Evolutionary conservation across 2,113 vertebrate species (phyloP).

Genomic region (Chionis minor): DNA sequence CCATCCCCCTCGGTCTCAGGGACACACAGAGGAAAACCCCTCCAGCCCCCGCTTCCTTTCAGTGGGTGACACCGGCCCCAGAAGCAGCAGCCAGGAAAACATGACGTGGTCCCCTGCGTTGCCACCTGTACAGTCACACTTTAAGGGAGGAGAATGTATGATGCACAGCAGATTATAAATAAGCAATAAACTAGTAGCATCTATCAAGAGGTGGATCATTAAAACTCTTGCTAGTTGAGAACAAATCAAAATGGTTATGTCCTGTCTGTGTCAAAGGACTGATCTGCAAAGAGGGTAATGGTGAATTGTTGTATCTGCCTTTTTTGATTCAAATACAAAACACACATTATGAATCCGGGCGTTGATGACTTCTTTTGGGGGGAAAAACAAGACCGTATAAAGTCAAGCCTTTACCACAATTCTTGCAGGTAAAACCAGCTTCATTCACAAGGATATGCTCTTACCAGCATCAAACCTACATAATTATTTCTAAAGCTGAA

Average conservation of each 20-base stretch:
- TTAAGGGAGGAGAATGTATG: neutral
- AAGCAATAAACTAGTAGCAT: neutral
- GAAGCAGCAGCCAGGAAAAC: neutral
- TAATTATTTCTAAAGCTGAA: neutral
- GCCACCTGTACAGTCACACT: neutral
- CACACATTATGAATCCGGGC: neutral
- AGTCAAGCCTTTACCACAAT: neutral
- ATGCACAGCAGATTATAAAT: neutral
- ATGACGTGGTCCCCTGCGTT: fast-evolving
- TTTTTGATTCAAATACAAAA: neutral
- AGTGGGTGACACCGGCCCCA: neutral
- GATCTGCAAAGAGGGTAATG: neutral
- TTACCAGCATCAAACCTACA: neutral
- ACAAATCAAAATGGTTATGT: neutral
- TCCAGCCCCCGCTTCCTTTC: neutral
- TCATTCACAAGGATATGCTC: neutral
- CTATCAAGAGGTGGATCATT: neutral
- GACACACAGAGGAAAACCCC: neutral
- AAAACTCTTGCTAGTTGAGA: neutral
- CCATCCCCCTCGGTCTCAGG: neutral
- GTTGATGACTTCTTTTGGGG: neutral
- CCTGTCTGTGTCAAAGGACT: neutral
- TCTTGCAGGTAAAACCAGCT: neutral
- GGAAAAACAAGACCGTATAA: neutral
- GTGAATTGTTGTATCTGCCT: neutral